Percentiles rank a stretch among this genome's conserved stretches.
phyloP scores from a whole-genome alignment of 2,113 vertebrate species.

The Rhabdomys dilectus region DNA sequence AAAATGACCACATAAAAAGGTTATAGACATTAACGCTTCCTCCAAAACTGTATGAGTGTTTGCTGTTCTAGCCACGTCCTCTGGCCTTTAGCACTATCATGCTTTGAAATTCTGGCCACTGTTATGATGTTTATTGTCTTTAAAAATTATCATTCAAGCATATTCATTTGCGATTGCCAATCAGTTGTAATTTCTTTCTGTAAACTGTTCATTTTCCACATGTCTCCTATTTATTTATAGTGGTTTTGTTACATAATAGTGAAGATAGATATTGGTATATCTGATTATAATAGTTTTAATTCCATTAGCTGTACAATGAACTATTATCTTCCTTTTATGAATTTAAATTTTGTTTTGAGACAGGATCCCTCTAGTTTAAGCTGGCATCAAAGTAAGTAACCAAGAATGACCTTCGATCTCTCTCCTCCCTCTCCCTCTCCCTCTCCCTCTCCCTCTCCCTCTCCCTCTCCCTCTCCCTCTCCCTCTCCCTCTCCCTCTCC shows the following conservation, averaged over 20 bases:
- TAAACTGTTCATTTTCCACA: background rate
- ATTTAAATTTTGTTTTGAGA: background rate
- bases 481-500: no score
- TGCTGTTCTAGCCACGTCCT: background rate
- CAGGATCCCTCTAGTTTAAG: background rate
- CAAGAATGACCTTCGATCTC: background rate
- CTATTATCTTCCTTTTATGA: conserved; percentile 24
- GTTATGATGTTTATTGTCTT: background rate
- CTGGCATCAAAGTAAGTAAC: background rate
- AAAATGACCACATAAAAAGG: background rate
- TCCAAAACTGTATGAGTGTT: background rate
- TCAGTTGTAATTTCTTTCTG: background rate
- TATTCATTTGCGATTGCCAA: background rate
- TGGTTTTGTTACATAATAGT: background rate
- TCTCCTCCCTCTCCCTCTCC: fast-evolving
- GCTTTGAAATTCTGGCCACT: background rate
- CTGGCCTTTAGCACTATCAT: background rate
- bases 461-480: fast-evolving
- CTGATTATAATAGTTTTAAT: conserved; percentile 39
- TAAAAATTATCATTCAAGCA: conserved; percentile 1
- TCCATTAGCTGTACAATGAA: conserved; percentile 1
- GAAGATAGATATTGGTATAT: background rate
- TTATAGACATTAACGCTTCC: background rate
- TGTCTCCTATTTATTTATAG: background rate
- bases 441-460: no score